Evolutionary conservation across 2,113 vertebrate species (phyloP), one percentile per base, ranked within the genome.

Genomic region (Nothoprocta pentlandii): DNA sequence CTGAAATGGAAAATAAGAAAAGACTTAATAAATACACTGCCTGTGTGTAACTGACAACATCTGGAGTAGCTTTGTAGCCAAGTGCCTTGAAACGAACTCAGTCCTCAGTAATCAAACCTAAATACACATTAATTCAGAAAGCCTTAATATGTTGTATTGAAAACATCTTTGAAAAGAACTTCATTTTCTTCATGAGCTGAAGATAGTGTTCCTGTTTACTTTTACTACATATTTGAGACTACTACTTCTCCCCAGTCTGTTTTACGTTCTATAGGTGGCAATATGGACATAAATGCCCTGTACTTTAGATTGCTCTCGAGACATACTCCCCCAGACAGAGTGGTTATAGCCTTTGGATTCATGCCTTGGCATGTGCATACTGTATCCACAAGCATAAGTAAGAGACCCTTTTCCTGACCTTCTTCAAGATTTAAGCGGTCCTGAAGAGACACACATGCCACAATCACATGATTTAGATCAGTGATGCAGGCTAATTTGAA

Each of bases 1-100:
- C 8, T 80, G 87, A 91, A 96, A 95, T 87, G 93, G 93, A 95
- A 95, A 96, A 94, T 86, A 80, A 5, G 0, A 88, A 92, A 71
- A 80, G 32, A 15, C 42, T 93, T 94, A 89, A 95, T 76, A 85
- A 95, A 93, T 83, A 85, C 68, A 67, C 46, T 74, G 25, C n/a
- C 67, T 79, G 54, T 82, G 34, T 73, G 67, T 85, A 94, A 95
- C 67, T 70, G 85, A 92, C 78, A 94, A 93, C 87, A 94, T 92
- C 90, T 95, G 95, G 85, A 85, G 63, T 10, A 68, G 28, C 32
- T 92, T 85, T 87, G 42, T 71, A 92, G 82, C 85, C 93, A 94
- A 94, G 71, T 42, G 85, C 30, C 73, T 94, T 93, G 80, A 95
- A 94, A 93, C 49, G 14, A 78, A 19, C 68, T 90, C 79, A 63